Conservation (phyloP, 2,113 vertebrate species). For the Mustela nigripes region DNA sequence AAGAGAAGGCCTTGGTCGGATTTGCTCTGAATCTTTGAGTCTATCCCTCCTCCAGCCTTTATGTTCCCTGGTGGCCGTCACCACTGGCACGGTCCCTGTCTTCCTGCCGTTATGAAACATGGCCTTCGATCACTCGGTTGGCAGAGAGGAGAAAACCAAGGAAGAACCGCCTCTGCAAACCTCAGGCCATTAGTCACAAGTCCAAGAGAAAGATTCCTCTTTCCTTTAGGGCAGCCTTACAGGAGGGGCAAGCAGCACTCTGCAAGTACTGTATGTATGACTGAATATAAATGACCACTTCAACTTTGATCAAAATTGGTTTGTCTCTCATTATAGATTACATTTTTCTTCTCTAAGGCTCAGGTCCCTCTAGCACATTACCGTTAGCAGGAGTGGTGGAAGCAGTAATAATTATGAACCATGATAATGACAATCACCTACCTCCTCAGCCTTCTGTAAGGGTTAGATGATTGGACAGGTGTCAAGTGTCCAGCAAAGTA, state of each 20-base stretch:
- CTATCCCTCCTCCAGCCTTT: neutral
- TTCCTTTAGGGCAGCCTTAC: neutral
- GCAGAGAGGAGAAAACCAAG: neutral
- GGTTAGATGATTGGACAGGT: neutral
- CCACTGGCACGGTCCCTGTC: accelerated
- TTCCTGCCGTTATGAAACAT: neutral
- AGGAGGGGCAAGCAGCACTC: neutral
- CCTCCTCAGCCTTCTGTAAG: neutral
- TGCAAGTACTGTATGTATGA: neutral
- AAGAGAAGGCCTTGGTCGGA: neutral
- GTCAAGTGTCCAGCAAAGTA: neutral
- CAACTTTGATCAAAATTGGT: neutral
- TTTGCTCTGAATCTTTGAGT: neutral
- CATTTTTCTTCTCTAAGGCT: neutral
- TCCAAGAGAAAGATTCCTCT: neutral
- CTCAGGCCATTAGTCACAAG: neutral
- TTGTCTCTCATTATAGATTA: neutral
- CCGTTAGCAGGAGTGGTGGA: neutral
- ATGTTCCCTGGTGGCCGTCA: neutral
- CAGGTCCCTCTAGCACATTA: neutral
- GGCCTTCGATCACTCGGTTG: neutral
- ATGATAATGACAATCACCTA: neutral
- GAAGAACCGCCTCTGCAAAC: neutral
- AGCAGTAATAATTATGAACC: neutral
- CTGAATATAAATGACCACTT: neutral